Evolutionary conservation across 2,888 invertebrate genomes (phyloP), one percentile per base, ranked within the genome.

Genomic region (Sesamia inferens): DNA sequence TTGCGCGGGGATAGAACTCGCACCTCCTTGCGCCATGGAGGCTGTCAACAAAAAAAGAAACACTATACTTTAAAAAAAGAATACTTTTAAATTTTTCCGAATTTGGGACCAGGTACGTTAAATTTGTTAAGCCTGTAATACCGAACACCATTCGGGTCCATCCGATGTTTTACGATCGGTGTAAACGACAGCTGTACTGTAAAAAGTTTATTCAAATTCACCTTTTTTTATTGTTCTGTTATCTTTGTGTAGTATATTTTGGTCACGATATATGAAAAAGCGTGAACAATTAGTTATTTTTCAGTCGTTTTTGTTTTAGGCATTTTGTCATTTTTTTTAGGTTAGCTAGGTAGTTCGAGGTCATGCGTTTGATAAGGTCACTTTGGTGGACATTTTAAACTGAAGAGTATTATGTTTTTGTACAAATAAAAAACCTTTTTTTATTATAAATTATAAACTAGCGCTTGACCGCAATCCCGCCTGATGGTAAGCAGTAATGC

Each of bases 171-270:
- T 87, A 87, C 85, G 87, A 85, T 54, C 62, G 71, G 64, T 76
- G 76, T 87, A 86, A 87, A 85, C 81, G 82, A 74, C 87, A 87
- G 86, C 85, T 87, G 87, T 74, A 82, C 74, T 74, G 83, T 85
- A 86, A 87, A 87, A 87, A 86, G 75, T 86, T 87, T 86, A 87
- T 85, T 87, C 87, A 86, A 86, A 85, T 87, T 70, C 66, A 77
- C 71, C 64, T 75, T 81, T 85, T 86, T 87, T 87, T 31, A 81
- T 81, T 82, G 81, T 75, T 67, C 61, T 64, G 78, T 77, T 79
- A 84, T 74, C 68, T 73, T 68, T 68, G 77, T 65, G 5, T 63
- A 54, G 44, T 76, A 31, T 57, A 54, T 63, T 63, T 57, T 31
- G 16, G 67, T 24, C 22, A 10, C 42, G 66, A 44, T 64, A 31